These are phyloP conservation scores for Hydropotes inermis DNA, from an alignment of 2,113 vertebrate species.

Conservation along the genomic window DNA sequence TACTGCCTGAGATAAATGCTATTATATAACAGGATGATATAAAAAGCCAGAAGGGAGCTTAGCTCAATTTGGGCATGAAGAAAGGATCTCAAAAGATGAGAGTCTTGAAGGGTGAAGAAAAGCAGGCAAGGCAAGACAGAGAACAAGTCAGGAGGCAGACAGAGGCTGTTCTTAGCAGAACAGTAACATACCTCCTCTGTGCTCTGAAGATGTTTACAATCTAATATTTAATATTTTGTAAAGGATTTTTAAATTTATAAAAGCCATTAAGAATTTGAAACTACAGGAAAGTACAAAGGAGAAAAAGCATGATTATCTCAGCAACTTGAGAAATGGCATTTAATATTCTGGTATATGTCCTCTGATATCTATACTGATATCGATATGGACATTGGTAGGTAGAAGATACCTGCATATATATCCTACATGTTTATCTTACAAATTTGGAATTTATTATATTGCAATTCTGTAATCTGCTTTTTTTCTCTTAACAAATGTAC, in stretches of 20 bases:
- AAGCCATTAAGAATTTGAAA: conserved; percentile 19
- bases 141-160: not conserved
- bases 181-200: not conserved
- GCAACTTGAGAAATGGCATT: not conserved
- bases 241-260: not conserved
- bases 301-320: conserved; percentile 8
- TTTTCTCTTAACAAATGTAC: not conserved
- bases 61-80: not conserved
- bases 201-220: not conserved
- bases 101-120: not conserved
- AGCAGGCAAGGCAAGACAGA: not conserved
- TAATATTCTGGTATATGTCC: not conserved
- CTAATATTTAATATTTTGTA: not conserved
- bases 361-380: not conserved
- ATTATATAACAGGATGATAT: not conserved
- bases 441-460: not conserved
- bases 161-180: not conserved
- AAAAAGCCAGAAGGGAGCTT: not conserved
- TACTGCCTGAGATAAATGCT: not conserved
- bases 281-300: not conserved
- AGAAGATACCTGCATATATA: not conserved
- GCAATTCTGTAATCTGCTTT: not conserved
- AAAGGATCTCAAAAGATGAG: not conserved
- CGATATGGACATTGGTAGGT: not conserved
- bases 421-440: not conserved